Evolutionary conservation across 2,888 invertebrate species (phyloP), one percentile per base, ranked within the genome.

Genomic region (Galerucella pusilla): DNA sequence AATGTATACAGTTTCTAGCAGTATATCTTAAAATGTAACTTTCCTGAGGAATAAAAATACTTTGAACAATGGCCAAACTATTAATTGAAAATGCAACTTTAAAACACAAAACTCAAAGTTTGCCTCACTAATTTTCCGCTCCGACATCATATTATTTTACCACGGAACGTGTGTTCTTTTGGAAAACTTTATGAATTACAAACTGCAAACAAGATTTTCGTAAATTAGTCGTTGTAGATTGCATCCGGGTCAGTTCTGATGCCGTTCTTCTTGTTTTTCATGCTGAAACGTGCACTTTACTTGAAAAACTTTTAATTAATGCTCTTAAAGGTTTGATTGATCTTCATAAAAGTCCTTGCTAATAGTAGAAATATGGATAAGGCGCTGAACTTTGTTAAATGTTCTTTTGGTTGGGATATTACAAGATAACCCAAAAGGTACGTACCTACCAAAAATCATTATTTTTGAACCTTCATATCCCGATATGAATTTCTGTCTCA

Each of bases 181-280:
- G 64, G 5, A 42, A 65, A 65, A 65, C 64, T 65, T 65, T 46
- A 65, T 65, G 20, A 16, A 46, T 46, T 65, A 46, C 42, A 65
- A 65, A 65, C 42, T 65, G 11, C 64, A 65, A 65, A 65, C 64
- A 65, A 65, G 45, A 65, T 65, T 65, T 65, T 65, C 64, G 6
- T 65, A 46, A 65, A 65, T 49, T 65, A 65, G 45, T 65, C 12
- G 64, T 45, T 64, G 46, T 65, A 65, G 16, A 65, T 20, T 65
- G 46, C 46, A 45, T 46, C 64, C 25, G 46, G 64, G 25, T 65
- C 42, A 63, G 45, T 42, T 42, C 35, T 63, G 28, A 14, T 63
- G 10, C 61, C 61, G 20, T 5, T 61, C 42, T 64, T 42, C 42
- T 64, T 42, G 45, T 45, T 63, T 35, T 63, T 46, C 12, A 46